Evolutionary conservation across 2,888 invertebrate genomes (phyloP), one percentile per base, ranked within the genome.

Genomic region (Polyploca ridens): DNA sequence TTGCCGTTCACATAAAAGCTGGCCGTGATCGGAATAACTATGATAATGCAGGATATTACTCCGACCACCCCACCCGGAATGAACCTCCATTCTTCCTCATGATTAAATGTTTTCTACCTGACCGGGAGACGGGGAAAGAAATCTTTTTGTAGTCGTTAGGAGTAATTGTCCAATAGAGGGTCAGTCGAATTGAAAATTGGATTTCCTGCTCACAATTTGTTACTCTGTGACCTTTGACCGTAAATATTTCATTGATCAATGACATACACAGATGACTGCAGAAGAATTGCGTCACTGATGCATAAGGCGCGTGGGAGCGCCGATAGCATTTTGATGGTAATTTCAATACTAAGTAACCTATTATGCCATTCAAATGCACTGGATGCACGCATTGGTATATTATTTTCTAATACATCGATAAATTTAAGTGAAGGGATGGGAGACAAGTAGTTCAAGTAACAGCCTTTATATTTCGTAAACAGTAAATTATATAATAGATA

Each of bases 81-180:
- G 19, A 19, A 54, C 46, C n/a, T 46, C 3, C 49, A 49, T 49
- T 54, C 54, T 19, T 19, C 19, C 54, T 54, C 10, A 54, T 54
- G 54, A 54, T 54, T 54, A 54, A 54, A 54, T 54, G 19, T 54
- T 54, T n/a, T 16, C 54, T 54, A 54, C 54, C 54, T 54, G 54
- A 19, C 54, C 54, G 54, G 54, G n/a, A 19, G 19, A 7, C 1
- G 7, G 16, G 19, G 10, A 54, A 16, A 14, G n/a, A 14, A 54
- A 54, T 19, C 54, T 54, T 54, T 49, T 54, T 54, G 54, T 54
- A 10, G 19, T 54, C 54, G 54, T 54, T 54, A 54, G 10, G 0
- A 19, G 54, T 54, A 54, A 54, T 19, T 54, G 54, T 19, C 10
- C 54, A 10, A 54, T 54, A 2, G 49, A 49, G 49, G n/a, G 49